Conservation (phyloP, 2,797 vertebrate species). For the Macrochelys suwanniensis region DNA sequence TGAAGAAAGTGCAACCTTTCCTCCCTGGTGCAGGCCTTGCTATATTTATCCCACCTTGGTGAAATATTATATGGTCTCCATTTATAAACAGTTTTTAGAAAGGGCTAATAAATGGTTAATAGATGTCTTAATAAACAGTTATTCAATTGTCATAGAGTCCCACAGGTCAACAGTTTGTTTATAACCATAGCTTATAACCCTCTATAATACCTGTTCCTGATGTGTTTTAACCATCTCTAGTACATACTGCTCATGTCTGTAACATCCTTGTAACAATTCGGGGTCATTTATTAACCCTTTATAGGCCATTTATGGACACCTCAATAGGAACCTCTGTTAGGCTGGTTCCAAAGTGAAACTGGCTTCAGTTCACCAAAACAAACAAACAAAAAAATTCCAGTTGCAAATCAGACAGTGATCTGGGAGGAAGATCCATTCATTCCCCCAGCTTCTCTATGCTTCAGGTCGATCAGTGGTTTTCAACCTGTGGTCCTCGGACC, state of each 20-base stretch:
- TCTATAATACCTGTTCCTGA: background rate
- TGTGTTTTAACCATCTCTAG: background rate
- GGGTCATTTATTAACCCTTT: background rate
- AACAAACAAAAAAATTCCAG: background rate
- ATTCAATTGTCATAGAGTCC: background rate
- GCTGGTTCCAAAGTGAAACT: background rate
- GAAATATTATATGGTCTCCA: background rate
- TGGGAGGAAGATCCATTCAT: background rate
- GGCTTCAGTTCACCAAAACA: background rate
- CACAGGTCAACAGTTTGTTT: background rate
- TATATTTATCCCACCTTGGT: background rate
- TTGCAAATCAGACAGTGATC: background rate
- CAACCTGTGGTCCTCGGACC: no score
- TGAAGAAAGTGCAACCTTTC: background rate
- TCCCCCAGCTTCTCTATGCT: background rate
- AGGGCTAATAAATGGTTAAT: background rate
- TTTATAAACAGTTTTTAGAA: background rate
- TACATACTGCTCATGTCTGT: background rate
- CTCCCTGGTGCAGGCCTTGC: background rate
- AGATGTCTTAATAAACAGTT: background rate
- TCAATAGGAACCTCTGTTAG: background rate
- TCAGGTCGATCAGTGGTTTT: background rate
- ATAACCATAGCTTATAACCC: background rate
- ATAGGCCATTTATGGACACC: fast-evolving
- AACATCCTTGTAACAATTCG: background rate